Percentiles rank a stretch among this genome's conserved stretches.
phyloP scores from a whole-genome alignment of 2,797 vertebrate genomes.

The Falco berigora region DNA sequence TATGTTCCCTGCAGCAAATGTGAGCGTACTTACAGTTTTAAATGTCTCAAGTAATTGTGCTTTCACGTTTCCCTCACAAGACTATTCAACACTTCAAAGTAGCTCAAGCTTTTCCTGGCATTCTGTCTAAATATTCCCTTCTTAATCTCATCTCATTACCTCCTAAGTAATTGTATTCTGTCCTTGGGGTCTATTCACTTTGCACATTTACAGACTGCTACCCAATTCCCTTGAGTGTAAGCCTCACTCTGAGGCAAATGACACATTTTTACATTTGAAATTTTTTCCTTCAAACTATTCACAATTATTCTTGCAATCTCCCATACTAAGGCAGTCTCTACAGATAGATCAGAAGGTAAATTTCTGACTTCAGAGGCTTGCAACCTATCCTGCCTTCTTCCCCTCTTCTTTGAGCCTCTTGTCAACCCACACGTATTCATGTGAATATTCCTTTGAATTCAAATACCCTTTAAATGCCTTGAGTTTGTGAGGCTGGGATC shows the following conservation, averaged over 20 bases:
- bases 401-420: background rate
- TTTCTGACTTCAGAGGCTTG: background rate
- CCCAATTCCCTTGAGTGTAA: constrained; percentile 1
- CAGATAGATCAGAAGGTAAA: background rate
- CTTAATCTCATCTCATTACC: constrained; percentile 66
- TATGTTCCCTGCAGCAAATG: background rate
- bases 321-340: background rate
- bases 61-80: constrained; percentile 24
- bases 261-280: constrained; percentile 46
- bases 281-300: background rate
- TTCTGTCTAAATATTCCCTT: constrained; percentile 64
- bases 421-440: background rate
- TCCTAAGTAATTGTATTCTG: constrained; percentile 62
- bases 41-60: constrained; percentile 23
- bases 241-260: constrained; percentile 27
- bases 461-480: constrained; percentile 11
- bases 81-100: constrained; percentile 34
- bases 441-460: constrained; percentile 3
- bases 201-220: constrained; percentile 49
- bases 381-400: background rate
- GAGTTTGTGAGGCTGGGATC: background rate
- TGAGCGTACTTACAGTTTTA: background rate
- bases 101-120: constrained; percentile 34
- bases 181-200: constrained; percentile 51
- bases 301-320: background rate